Evolutionary conservation across 2,113 vertebrate genomes (phyloP).

Genomic region (Chloropsis cyanopogon): DNA sequence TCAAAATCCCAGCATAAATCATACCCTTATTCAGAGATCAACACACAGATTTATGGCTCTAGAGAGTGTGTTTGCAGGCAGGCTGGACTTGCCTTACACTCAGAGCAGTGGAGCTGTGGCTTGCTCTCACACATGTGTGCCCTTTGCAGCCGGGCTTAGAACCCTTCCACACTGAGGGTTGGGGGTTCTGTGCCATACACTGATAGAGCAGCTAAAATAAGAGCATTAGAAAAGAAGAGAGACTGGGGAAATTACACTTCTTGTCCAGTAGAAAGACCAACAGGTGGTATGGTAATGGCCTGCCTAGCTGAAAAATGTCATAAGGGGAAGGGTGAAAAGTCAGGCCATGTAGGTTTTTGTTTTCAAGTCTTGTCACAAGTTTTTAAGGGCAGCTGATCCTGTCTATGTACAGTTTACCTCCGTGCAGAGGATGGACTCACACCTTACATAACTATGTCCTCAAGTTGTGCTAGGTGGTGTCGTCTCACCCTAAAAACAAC

Average conservation of each 20-base stretch:
- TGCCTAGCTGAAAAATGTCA: background rate
- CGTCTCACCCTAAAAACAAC: background rate
- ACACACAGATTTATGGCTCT: background rate
- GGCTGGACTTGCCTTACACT: background rate
- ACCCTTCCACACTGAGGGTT: background rate
- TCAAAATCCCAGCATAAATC: background rate
- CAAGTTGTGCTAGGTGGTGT: background rate
- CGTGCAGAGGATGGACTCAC: background rate
- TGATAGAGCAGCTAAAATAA: background rate
- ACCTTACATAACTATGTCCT: background rate
- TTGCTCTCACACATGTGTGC: rapidly evolving
- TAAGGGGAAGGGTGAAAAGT: background rate
- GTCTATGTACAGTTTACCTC: background rate
- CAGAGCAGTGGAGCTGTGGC: background rate
- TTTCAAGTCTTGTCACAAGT: background rate
- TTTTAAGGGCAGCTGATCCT: background rate
- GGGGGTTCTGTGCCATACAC: background rate
- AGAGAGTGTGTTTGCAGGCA: background rate
- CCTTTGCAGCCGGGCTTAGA: background rate
- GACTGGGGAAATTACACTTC: background rate
- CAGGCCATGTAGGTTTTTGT: background rate
- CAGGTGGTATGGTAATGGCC: background rate
- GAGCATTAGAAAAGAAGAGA: background rate
- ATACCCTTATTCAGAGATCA: background rate
- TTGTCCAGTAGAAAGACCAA: background rate